These are phyloP conservation scores for Xiphophorus maculatus DNA, from an alignment of 2,113 vertebrate genomes.

Conservation along the genomic window DNA sequence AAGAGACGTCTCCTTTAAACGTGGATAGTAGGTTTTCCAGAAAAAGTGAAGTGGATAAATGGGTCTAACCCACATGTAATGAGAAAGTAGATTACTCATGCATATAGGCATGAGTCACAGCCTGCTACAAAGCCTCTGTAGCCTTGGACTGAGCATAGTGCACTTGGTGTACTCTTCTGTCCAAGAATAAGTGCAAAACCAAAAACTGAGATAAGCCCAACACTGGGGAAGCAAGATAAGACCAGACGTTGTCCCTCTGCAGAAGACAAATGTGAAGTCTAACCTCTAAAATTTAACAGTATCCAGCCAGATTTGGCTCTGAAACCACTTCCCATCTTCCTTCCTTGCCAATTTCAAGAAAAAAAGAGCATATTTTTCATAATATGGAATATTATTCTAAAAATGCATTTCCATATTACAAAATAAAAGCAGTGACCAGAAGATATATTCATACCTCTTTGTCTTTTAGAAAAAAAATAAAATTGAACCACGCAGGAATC, in stretches of 20 bases:
- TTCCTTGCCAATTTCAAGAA: background rate
- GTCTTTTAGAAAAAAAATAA: slow-evolving; percentile 14
- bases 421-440: slow-evolving; percentile 19
- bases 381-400: slow-evolving; percentile 7
- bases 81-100: slow-evolving; percentile 47
- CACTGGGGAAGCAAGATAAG: slow-evolving; percentile 54
- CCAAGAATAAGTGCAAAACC: slow-evolving; percentile 29
- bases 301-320: slow-evolving; percentile 3
- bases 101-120: slow-evolving; percentile 38
- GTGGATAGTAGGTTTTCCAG: slow-evolving; percentile 31
- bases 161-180: slow-evolving; percentile 5
- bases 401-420: background rate
- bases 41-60: slow-evolving; percentile 46
- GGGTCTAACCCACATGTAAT: slow-evolving; percentile 22
- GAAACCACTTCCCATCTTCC: background rate
- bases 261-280: slow-evolving; percentile 36
- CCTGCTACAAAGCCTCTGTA: slow-evolving; percentile 14
- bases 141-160: slow-evolving; percentile 29
- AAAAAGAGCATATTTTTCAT: background rate
- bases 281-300: slow-evolving; percentile 32
- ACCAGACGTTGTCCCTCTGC: slow-evolving; percentile 17
- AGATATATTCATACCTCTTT: slow-evolving; percentile 21
- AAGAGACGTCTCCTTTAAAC: slow-evolving; percentile 41
- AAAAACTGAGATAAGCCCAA: slow-evolving; percentile 40
- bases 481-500: slow-evolving; percentile 26